Evolutionary conservation across 2,888 invertebrate species (phyloP).

Genomic region (Dolomedes plantarius): DNA sequence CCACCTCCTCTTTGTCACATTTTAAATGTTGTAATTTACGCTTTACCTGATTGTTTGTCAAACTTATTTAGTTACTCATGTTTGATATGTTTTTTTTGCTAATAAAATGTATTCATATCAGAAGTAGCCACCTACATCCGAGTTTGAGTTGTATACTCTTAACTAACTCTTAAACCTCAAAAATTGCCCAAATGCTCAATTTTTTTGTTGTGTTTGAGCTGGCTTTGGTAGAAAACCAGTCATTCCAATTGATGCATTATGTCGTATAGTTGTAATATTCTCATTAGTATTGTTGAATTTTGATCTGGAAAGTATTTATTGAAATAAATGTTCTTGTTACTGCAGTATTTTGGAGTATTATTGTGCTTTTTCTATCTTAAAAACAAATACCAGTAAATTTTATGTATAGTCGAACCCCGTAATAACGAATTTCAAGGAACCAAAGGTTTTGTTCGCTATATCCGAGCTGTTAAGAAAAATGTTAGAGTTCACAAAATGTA

Average conservation of each 20-base stretch:
- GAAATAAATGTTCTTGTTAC: slow-evolving; percentile 66
- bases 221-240: slow-evolving; percentile 2
- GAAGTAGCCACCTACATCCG: not conserved
- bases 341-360: not conserved
- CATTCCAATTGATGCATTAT: slow-evolving; percentile 40
- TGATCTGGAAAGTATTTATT: slow-evolving; percentile 64
- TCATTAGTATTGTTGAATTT: slow-evolving; percentile 58
- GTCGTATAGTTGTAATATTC: slow-evolving; percentile 48
- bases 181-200: slow-evolving; percentile 1
- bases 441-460: no score
- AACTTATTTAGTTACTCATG: no score
- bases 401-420: no score
- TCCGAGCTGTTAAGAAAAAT: no score
- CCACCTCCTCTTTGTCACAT: no score
- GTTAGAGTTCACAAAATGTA: no score
- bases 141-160: not conserved
- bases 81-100: no score
- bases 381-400: no score
- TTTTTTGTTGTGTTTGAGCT: not conserved
- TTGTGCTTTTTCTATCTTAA: no score
- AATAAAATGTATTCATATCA: not conserved
- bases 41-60: no score
- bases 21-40: no score
- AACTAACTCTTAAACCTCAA: not conserved
- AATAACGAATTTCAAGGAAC: no score